Conservation (phyloP, 2,113 vertebrate genomes). For the Seriola dumerili region DNA sequence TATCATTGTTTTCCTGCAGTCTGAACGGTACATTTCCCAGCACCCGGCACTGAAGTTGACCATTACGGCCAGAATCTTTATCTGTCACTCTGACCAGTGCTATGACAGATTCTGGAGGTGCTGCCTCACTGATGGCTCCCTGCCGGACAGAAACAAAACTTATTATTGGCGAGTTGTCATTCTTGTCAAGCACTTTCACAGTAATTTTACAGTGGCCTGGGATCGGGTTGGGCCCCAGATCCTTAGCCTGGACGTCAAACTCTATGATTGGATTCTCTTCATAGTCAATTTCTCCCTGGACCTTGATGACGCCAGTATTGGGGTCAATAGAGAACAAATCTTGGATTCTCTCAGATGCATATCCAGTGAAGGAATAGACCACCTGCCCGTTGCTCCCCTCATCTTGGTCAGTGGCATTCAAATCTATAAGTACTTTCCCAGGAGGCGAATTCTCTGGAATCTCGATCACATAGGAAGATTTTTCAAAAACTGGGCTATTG, state of each 20-base stretch:
- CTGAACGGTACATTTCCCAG: constrained; percentile 94
- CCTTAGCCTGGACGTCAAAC: constrained; percentile 98
- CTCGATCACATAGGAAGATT: constrained; percentile 94
- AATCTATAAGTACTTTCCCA: constrained; percentile 93
- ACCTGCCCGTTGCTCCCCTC: constrained; percentile 97
- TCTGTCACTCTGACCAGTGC: constrained; percentile 96
- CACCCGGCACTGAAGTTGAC: constrained; percentile 96
- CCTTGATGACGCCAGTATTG: constrained; percentile 93
- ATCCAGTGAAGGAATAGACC: constrained; percentile 96
- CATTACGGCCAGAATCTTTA: constrained; percentile 95
- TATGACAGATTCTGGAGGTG: constrained; percentile 95
- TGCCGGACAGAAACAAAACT: constrained; percentile 97
- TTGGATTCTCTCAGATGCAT: constrained; percentile 93
- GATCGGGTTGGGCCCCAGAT: constrained; percentile 97
- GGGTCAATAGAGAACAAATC: constrained; percentile 97
- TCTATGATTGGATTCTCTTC: constrained; percentile 96
- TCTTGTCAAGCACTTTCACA: constrained; percentile 95
- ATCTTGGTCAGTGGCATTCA: constrained; percentile 97
- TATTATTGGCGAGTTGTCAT: constrained; percentile 97
- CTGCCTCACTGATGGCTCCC: constrained; percentile 97
- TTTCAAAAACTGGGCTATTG: constrained; percentile 97
- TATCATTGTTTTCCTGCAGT: constrained; percentile 97
- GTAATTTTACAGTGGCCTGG: constrained; percentile 98
- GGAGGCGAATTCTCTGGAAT: constrained; percentile 92
- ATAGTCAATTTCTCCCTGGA: constrained; percentile 96